Conservation (phyloP, 2,888 invertebrate species). For the Eurytoma adleriae region DNA sequence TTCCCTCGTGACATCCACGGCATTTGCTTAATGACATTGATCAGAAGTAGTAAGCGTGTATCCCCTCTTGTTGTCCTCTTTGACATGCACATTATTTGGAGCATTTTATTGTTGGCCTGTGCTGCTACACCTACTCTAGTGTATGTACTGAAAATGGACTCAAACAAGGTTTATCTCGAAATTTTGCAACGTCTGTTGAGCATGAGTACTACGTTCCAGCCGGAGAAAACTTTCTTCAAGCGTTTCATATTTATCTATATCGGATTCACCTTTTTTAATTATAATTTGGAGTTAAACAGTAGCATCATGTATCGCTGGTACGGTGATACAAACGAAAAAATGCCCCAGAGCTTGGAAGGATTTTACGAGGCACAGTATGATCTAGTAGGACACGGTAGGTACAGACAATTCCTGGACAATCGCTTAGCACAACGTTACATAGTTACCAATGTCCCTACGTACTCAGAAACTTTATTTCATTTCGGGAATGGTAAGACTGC, state of each 20-base stretch:
- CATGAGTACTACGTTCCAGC: no score
- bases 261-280: no score
- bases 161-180: conserved; percentile 14
- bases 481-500: no score
- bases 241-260: no score
- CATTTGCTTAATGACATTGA: conserved; percentile 51
- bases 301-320: no score
- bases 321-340: no score
- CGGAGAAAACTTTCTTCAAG: no score
- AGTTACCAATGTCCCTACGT: background rate
- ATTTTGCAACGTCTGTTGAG: no score
- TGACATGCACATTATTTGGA: conserved; percentile 35
- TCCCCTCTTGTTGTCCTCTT: conserved; percentile 45
- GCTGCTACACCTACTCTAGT: background rate
- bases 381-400: background rate
- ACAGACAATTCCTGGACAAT: conserved; percentile 9
- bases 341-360: no score
- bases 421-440: background rate
- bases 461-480: background rate
- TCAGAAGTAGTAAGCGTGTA: conserved; percentile 21
- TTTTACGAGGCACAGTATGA: background rate
- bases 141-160: conserved; percentile 35
- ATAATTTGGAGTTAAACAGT: no score
- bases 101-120: background rate
- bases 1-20: conserved; percentile 52